A percentile compares a stretch with the other conserved stretches of the same genome.
phyloP scores from a whole-genome alignment of 2,113 vertebrate species.

The Romanogobio albipinnatus region DNA sequence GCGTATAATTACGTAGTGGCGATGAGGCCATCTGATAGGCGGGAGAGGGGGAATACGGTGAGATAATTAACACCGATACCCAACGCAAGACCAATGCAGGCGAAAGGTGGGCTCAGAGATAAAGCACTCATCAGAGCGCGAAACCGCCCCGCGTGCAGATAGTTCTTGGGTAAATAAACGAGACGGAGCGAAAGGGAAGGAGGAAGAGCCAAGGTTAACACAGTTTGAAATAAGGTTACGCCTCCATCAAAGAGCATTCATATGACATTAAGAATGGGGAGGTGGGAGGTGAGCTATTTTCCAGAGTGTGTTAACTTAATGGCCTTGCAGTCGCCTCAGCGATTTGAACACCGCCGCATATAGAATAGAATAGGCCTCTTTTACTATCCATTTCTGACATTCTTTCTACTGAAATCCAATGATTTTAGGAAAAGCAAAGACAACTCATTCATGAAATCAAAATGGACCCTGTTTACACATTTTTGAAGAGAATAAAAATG shows the following conservation, averaged over 20 bases:
- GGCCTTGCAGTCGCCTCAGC: neutral
- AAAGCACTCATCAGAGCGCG: conserved; percentile 73
- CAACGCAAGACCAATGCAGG: conserved; percentile 68
- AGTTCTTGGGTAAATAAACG: conserved; percentile 70
- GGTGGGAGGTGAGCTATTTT: conserved; percentile 7
- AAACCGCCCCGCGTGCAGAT: conserved; percentile 47
- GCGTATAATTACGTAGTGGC: conserved; percentile 69
- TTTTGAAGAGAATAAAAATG: no score
- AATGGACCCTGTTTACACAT: neutral
- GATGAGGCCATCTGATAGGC: conserved; percentile 71
- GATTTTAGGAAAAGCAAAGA: neutral
- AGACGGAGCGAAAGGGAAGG: conserved; percentile 51
- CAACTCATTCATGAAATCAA: neutral
- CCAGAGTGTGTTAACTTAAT: neutral
- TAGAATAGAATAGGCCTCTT: neutral
- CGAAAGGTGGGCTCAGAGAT: conserved; percentile 77
- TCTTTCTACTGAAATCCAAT: neutral
- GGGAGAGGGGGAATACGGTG: conserved; percentile 70
- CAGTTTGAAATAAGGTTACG: conserved; percentile 69
- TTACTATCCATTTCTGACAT: neutral
- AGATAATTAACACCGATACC: conserved; percentile 80
- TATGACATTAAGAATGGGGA: conserved; percentile 55
- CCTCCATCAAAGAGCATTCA: conserved; percentile 62
- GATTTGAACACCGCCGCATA: neutral
- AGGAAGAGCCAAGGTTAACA: conserved; percentile 71